These are phyloP conservation scores for Nematostella vectensis DNA, from an alignment of 92 coral and sea anemone species.

Conservation along the genomic window DNA sequence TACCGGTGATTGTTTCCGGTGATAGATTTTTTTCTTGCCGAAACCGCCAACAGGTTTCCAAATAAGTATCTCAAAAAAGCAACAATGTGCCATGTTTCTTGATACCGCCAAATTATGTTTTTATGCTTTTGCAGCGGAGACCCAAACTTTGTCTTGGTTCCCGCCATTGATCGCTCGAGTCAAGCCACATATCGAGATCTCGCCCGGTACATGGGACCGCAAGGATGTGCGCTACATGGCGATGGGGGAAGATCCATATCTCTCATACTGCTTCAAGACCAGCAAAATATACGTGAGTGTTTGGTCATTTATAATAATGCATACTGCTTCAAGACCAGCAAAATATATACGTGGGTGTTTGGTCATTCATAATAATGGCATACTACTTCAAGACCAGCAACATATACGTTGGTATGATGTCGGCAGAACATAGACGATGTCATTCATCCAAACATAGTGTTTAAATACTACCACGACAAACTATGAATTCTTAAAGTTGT, in stretches of 20 bases:
- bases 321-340: neutral
- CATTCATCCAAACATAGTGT: too few species aligned
- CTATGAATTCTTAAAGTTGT: too few species aligned
- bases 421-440: too few species aligned
- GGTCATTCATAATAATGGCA: too few species aligned
- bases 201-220: constrained; percentile 7
- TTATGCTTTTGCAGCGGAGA: constrained; percentile 10
- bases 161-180: constrained; percentile 1
- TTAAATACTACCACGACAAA: too few species aligned
- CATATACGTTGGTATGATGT: too few species aligned
- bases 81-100: neutral
- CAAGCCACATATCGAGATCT: neutral
- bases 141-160: constrained; percentile 22
- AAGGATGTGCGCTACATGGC: neutral
- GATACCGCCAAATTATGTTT: neutral
- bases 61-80: neutral
- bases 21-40: neutral
- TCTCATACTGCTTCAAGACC: constrained; percentile 17
- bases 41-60: too few species aligned
- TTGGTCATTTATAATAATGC: neutral
- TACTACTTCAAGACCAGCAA: too few species aligned
- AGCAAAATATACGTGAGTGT: constrained; percentile 10
- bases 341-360: too few species aligned
- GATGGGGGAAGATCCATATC: constrained; percentile 22
- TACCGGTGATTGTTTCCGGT: too few species aligned